These are phyloP conservation scores for Alethe diademata DNA, from an alignment of 2,113 vertebrate species.

Conservation along the genomic window DNA sequence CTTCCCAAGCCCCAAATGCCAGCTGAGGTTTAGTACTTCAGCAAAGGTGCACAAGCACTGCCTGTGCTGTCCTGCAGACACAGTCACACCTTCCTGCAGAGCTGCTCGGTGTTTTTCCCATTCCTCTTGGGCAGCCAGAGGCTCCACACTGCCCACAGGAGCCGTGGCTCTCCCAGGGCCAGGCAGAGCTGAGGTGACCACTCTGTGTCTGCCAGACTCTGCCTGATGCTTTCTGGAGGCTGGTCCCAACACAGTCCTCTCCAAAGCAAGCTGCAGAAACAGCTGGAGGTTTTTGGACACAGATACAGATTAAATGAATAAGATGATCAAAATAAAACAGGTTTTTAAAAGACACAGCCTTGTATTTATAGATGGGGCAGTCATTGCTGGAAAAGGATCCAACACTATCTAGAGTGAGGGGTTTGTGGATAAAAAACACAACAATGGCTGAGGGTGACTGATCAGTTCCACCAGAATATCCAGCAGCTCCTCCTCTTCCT, in stretches of 20 bases:
- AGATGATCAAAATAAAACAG: neutral
- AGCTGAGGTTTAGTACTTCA: neutral
- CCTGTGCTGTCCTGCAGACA: neutral
- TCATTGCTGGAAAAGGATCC: accelerated
- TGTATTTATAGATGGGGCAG: neutral
- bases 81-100: neutral
- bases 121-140: neutral
- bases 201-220: accelerated
- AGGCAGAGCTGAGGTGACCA: neutral
- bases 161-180: neutral
- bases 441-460: neutral
- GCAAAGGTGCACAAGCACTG: too few relatives aligned
- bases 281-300: neutral
- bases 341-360: neutral
- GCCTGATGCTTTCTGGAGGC: neutral
- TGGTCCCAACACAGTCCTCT: neutral
- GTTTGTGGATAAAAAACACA: neutral
- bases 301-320: neutral
- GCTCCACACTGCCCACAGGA: accelerated
- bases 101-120: neutral
- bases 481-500: neutral
- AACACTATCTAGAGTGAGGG: accelerated
- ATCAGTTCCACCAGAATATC: neutral
- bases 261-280: neutral
- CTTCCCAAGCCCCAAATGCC: neutral